A percentile compares a stretch with the other conserved stretches of the same genome.
Evolutionary conservation across 2,888 invertebrate species (phyloP).

Genomic region (Ornithoptera alexandrae): DNA sequence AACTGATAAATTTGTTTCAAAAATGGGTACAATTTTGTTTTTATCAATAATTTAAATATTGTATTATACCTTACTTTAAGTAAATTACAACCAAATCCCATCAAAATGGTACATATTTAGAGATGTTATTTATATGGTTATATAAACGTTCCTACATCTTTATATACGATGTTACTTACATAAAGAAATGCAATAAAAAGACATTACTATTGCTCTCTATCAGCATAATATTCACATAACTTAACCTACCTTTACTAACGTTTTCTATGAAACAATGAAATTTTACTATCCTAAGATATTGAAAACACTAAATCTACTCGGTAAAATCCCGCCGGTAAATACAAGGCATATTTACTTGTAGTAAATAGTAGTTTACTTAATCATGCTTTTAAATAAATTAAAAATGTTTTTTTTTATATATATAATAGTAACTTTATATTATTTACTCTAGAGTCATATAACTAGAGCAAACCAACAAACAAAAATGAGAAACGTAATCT

Average conservation of each 20-base stretch:
- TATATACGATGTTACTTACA: background rate
- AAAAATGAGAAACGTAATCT: too few relatives aligned
- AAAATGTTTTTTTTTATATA: background rate
- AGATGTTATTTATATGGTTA: background rate
- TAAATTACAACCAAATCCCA: too few relatives aligned
- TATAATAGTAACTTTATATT: too few relatives aligned
- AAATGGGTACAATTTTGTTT: background rate
- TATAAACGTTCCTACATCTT: background rate
- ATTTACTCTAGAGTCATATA: too few relatives aligned
- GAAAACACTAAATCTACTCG: constrained; percentile 63
- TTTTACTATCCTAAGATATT: constrained; percentile 69
- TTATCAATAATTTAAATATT: background rate
- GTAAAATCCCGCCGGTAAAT: background rate
- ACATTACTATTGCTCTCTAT: constrained; percentile 1
- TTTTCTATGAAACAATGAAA: constrained; percentile 58
- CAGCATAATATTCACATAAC: constrained; percentile 15
- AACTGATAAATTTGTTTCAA: background rate
- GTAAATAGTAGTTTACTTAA: background rate
- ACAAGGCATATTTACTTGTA: background rate
- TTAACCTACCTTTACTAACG: constrained; percentile 26
- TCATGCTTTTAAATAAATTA: background rate
- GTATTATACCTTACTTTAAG: too few relatives aligned
- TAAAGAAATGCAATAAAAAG: constrained; percentile 12
- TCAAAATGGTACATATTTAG: too few relatives aligned
- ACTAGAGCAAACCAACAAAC: too few relatives aligned